phyloP scores from a whole-genome alignment of 2,113 vertebrate species.

The Dromiciops gliroides region DNA sequence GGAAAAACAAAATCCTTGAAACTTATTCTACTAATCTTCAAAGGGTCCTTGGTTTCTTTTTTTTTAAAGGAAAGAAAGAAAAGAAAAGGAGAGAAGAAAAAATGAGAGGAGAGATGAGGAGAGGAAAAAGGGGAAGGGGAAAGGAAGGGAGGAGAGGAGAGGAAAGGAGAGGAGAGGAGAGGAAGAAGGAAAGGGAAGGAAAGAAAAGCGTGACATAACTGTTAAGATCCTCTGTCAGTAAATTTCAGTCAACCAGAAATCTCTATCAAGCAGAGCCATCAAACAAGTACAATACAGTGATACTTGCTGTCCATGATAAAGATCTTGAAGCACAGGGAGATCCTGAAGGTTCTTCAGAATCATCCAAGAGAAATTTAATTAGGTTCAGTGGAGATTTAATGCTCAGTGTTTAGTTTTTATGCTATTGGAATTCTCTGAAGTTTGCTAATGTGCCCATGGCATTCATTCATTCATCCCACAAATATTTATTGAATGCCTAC shows the following conservation, averaged over 20 bases:
- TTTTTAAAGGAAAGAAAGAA: too few relatives aligned
- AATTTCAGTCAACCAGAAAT: background rate
- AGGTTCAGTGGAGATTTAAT: background rate
- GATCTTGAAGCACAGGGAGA: background rate
- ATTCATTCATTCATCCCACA: background rate
- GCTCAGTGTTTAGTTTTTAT: background rate
- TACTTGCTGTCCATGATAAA: background rate
- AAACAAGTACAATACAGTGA: background rate
- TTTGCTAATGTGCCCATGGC: background rate
- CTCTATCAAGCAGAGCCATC: background rate
- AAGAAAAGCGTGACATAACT: background rate
- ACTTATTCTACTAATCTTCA: too few relatives aligned
- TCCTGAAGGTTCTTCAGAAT: background rate
- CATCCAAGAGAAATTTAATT: background rate
- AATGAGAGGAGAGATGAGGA: too few relatives aligned
- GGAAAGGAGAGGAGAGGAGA: background rate
- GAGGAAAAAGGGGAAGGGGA: too few relatives aligned
- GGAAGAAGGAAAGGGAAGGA: background rate
- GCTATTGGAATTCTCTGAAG: background rate
- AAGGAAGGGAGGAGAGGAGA: too few relatives aligned
- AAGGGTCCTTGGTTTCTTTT: too few relatives aligned
- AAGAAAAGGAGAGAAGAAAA: too few relatives aligned
- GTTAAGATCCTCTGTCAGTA: background rate
- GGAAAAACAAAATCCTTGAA: too few relatives aligned
- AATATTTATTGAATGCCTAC: background rate